Evolutionary conservation across 2,797 vertebrate genomes (phyloP).

Genomic region (Argentina silus): DNA sequence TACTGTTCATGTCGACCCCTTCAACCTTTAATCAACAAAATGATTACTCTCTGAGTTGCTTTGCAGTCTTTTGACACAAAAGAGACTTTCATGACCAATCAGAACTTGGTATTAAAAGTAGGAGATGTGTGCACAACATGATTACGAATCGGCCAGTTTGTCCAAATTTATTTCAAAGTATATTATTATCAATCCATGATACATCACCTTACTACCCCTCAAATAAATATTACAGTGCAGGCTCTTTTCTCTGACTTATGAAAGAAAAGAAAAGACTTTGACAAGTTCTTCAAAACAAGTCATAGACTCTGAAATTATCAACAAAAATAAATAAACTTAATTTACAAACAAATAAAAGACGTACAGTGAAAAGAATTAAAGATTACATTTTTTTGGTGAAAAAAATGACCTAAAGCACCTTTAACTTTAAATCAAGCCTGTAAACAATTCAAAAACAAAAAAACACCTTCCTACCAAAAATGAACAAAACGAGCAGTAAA

Average conservation of each 20-base stretch:
- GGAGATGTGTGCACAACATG: not conserved
- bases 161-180: not conserved
- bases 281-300: not conserved
- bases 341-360: not conserved
- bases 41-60: no score
- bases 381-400: not conserved
- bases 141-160: not conserved
- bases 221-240: constrained; percentile 1
- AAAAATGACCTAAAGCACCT: not conserved
- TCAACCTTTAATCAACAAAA: no score
- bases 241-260: not conserved
- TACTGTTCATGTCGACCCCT: not conserved
- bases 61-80: no score
- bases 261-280: not conserved
- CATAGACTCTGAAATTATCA: not conserved
- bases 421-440: not conserved
- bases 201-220: not conserved
- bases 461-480: not conserved
- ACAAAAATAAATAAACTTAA: not conserved
- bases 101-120: not conserved
- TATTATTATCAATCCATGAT: not conserved
- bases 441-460: not conserved
- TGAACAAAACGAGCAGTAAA: not conserved
- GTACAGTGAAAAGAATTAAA: not conserved
- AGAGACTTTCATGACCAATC: not conserved